These are phyloP conservation scores for Panthera tigris DNA, from an alignment of 2,113 vertebrate species.

Conservation along the genomic window DNA sequence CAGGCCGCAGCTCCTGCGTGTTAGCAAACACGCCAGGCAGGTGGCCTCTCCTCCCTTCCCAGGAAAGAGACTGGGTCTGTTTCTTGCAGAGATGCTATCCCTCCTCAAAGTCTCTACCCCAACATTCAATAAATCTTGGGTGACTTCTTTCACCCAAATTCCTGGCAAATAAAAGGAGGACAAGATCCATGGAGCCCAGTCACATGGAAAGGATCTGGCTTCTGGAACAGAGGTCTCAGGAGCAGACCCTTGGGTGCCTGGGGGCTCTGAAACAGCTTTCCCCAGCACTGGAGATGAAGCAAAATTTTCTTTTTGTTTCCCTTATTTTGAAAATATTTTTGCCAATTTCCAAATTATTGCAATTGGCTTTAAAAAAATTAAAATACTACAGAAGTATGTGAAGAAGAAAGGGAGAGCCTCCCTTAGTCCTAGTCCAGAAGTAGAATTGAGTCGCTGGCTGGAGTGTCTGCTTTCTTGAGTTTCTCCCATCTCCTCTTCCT, in stretches of 20 bases:
- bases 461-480: rapidly evolving
- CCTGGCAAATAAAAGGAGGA: not conserved
- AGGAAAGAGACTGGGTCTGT: conserved; percentile 31
- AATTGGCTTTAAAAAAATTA: not conserved
- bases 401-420: not conserved
- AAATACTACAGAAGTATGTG: not conserved
- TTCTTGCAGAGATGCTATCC: not conserved
- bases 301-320: not conserved
- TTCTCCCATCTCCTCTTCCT: not conserved
- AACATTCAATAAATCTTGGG: rapidly evolving
- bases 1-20: conserved; percentile 70
- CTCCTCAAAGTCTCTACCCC: not conserved
- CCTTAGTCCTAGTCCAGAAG: not conserved
- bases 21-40: conserved; percentile 79
- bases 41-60: conserved; percentile 70
- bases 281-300: not conserved
- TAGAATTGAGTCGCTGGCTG: rapidly evolving
- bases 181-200: not conserved
- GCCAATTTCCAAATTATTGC: not conserved
- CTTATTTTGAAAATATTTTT: not conserved
- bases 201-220: not conserved
- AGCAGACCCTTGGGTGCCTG: not conserved
- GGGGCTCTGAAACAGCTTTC: not conserved
- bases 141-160: not conserved
- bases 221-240: not conserved